phyloP scores from a whole-genome alignment of 2,888 invertebrate species.

The Matsumyia berberina region DNA sequence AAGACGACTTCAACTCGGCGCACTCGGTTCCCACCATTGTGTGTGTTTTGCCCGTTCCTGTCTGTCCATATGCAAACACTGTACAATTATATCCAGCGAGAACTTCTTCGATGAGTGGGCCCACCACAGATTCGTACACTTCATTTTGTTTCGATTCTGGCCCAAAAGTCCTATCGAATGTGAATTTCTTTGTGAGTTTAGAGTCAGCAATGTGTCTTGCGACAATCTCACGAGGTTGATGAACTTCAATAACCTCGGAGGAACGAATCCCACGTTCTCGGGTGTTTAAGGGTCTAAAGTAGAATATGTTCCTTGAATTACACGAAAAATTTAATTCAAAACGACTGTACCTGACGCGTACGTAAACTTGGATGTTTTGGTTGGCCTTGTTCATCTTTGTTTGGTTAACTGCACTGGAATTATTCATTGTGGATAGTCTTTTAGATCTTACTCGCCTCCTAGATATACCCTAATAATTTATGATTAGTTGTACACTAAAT shows the following conservation, averaged over 20 bases:
- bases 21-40: slow-evolving; percentile 95
- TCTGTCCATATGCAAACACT: slow-evolving; percentile 98
- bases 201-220: slow-evolving; percentile 87
- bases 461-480: not conserved
- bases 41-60: slow-evolving; percentile 97
- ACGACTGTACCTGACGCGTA: slow-evolving; percentile 90
- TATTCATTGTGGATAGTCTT: slow-evolving; percentile 58
- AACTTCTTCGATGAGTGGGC: slow-evolving; percentile 95
- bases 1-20: slow-evolving; percentile 86
- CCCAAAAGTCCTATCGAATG: slow-evolving; percentile 94
- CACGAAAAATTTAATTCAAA: not conserved
- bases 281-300: slow-evolving; percentile 90
- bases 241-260: slow-evolving; percentile 88
- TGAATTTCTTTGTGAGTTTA: slow-evolving; percentile 90
- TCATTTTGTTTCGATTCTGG: slow-evolving; percentile 93
- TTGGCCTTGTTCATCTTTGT: slow-evolving; percentile 83
- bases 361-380: slow-evolving; percentile 95
- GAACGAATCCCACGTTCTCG: slow-evolving; percentile 89
- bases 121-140: slow-evolving; percentile 94
- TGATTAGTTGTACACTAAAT: not conserved
- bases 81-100: slow-evolving; percentile 98
- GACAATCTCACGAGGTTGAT: slow-evolving; percentile 88
- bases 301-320: slow-evolving; percentile 4
- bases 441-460: not conserved
- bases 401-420: slow-evolving; percentile 52